These are phyloP conservation scores for Natrix natrix DNA, from an alignment of 2,797 vertebrate species.

Conservation along the genomic window DNA sequence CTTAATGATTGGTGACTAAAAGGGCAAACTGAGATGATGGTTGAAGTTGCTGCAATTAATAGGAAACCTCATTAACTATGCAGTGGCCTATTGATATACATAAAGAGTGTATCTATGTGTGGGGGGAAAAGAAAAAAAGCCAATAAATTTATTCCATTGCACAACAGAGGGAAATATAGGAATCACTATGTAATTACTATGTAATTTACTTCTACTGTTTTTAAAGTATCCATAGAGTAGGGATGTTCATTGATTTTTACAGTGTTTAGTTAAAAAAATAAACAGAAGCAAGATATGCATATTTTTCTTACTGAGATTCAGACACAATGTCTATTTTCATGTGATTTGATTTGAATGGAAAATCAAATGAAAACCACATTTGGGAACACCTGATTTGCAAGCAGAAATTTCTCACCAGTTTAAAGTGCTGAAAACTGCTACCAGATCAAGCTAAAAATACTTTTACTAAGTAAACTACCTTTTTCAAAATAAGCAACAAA, in stretches of 20 bases:
- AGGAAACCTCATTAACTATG: not conserved
- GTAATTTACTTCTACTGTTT: not conserved
- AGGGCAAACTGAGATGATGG: not conserved
- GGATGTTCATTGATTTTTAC: not conserved
- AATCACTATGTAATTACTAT: not conserved
- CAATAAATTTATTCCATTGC: not conserved
- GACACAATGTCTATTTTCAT: not conserved
- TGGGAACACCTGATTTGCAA: not conserved
- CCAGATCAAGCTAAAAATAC: not conserved
- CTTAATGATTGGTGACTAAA: not conserved
- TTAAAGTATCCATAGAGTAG: not conserved
- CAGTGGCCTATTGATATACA: not conserved
- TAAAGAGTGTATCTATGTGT: not conserved
- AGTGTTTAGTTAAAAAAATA: not conserved
- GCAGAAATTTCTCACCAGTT: not conserved
- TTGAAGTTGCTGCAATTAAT: not conserved
- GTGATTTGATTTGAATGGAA: not conserved
- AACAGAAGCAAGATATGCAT: not conserved
- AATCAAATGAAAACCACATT: not conserved
- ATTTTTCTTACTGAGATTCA: not conserved
- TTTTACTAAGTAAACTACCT: not conserved
- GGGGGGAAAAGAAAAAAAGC: not conserved
- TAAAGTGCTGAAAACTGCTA: not conserved
- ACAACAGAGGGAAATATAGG: not conserved
- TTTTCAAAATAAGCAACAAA: conserved; percentile 3